Percentiles rank a stretch among this genome's conserved stretches.
These are phyloP conservation scores for Molorchus minor DNA, from an alignment of 2,888 invertebrate species.

Conservation along the genomic window DNA sequence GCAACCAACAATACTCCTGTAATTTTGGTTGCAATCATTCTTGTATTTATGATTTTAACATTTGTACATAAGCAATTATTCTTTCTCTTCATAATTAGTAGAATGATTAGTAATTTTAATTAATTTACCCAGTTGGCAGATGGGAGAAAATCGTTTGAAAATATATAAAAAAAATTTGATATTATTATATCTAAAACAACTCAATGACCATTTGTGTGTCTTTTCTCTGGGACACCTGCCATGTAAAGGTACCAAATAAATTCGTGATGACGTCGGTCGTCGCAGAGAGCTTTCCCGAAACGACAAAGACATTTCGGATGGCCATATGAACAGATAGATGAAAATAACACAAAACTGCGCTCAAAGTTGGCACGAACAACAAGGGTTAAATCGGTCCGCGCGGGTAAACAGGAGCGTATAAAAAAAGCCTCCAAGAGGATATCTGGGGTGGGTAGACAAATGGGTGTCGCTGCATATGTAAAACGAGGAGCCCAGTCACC, in stretches of 20 bases:
- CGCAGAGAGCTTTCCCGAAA: not conserved
- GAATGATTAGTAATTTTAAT: not conserved
- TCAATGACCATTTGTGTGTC: too few species aligned
- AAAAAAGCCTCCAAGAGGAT: constrained; percentile 39
- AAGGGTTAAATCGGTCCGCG: constrained; percentile 43
- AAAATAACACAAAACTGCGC: constrained; percentile 37
- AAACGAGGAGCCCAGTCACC: constrained; percentile 63
- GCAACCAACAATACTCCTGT: too few species aligned
- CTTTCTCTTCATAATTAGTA: not conserved
- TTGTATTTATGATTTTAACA: constrained; percentile 13
- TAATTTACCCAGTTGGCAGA: too few species aligned
- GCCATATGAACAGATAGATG: constrained; percentile 24
- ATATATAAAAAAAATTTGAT: not conserved
- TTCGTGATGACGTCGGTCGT: too few species aligned
- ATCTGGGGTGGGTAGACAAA: constrained; percentile 60
- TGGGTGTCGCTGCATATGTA: constrained; percentile 65
- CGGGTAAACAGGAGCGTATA: constrained; percentile 28
- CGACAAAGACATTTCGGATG: constrained; percentile 21
- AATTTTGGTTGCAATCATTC: too few species aligned
- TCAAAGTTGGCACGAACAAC: constrained; percentile 37
- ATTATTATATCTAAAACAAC: too few species aligned
- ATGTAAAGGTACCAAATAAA: too few species aligned
- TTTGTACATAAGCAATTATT: not conserved
- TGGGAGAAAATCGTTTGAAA: not conserved
- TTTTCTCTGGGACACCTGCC: too few species aligned